Evolutionary conservation across 2,888 invertebrate species (phyloP), one percentile per base, ranked within the genome.

Genomic region (Mythimna loreyi): DNA sequence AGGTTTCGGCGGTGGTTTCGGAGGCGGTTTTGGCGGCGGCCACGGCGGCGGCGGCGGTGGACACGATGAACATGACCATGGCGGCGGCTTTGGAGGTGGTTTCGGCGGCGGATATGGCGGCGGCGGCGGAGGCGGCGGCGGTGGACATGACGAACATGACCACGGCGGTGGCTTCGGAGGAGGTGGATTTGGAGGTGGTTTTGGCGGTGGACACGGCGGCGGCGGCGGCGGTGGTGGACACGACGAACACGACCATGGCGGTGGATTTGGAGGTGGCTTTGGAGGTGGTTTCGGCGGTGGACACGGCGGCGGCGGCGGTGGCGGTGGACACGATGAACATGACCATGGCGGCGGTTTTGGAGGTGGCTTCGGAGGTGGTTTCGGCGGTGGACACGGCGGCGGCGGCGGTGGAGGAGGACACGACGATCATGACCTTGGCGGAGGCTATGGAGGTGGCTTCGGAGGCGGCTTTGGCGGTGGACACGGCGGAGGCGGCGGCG

Each of bases 91-190:
- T n/a, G 83, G 81, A 60, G 85, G 76, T 2, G 78, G 75, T 28
- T 40, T 70, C 4, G 81, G 78, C 23, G 83, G 83, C 47, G 83
- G 85, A 25, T 74, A 81, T 52, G 87, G 89, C 36, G 86, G 88
- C 23, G 91, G 88, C n/a, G 90, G 88, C 23, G 91, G 88, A n/a
- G 90, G 88, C 23, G 84, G 87, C 33, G 89, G 84, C 11, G 85
- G 87, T 7, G 87, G 87, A 33, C 75, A 78, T 13, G 83, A 80
- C 5, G 84, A 80, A 55, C 82, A 83, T 59, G 80, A 71, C 19
- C 81, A 81, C 13, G 66, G 79, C 23, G 47, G 69, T 23, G 80
- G 80, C 21, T 47, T 78, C 2, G 82, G 69, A 21, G 85, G 85
- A 19, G 85, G 76, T 45, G 80, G 80, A n/a, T 47, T 78, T 2